Conservation (phyloP, 2,113 vertebrate genomes). For the Platanista minor region DNA sequence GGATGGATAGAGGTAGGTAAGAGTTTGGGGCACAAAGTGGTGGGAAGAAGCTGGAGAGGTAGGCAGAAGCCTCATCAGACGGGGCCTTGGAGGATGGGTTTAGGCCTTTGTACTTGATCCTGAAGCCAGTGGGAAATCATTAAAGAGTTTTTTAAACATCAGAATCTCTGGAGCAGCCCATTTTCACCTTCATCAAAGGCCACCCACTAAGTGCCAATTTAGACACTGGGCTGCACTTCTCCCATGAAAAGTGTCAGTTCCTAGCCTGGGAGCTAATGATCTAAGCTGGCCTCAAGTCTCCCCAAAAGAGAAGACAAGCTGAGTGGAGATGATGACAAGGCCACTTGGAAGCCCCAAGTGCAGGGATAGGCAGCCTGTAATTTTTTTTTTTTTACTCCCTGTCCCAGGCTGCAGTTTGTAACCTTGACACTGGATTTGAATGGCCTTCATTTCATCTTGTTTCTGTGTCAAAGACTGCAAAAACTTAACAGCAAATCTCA, state of each 20-base stretch:
- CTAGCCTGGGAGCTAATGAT: not conserved
- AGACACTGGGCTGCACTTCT: not conserved
- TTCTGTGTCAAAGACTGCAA: not conserved
- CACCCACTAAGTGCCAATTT: not conserved
- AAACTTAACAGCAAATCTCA: not conserved
- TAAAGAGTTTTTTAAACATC: not conserved
- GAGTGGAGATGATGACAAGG: not conserved
- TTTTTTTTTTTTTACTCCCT: not conserved
- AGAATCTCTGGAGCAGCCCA: not conserved
- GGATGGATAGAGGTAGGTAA: not conserved
- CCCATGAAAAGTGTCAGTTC: not conserved
- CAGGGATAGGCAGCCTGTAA: not conserved
- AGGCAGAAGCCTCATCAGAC: not conserved
- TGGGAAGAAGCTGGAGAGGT: not conserved
- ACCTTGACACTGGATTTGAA: not conserved
- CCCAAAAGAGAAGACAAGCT: not conserved
- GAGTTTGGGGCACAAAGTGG: not conserved
- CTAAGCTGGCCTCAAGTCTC: not conserved
- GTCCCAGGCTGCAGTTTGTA: not conserved
- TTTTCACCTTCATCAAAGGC: not conserved
- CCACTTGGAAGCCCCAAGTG: not conserved
- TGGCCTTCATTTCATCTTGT: constrained; percentile 1
- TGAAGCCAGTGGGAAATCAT: not conserved
- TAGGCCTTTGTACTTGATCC: not conserved
- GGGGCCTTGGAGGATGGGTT: not conserved